Evolutionary conservation across 2,888 invertebrate species (phyloP), one percentile per base, ranked within the genome.

Genomic region (Podabrus alpinus): DNA sequence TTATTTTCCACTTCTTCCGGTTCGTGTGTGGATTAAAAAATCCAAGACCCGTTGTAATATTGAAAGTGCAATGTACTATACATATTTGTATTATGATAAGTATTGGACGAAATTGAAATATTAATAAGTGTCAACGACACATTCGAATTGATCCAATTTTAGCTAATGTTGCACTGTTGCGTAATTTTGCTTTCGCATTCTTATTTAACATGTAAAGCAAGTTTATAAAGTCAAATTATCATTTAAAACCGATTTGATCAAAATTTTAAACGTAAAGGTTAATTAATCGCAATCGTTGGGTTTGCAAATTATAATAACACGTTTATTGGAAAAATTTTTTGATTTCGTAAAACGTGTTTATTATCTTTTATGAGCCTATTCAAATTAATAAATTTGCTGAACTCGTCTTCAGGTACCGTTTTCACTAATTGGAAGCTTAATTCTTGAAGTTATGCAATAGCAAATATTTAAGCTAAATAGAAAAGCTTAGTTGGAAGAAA

Each of bases 1-100:
- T 64, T 21, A 64, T 64, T 64, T 64, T 64, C 21, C 9, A 64
- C 19, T 64, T 64, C 68, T 76, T 76, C 76, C 76, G 76, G 76
- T 76, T 71, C 61, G 29, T 71, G 73, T 29, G 71, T 76, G 76
- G 76, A 71, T 59, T 66, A 59, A 66, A 29, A 73, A 64, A 67
- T 72, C 24, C 24, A 73, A 71, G 66, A 64, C 67, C 76, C 73
- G 76, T 73, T 75, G 71, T 21, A 67, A 71, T 59, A 25, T 64
- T 16, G 62, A 66, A 76, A 76, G 76, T 71, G 72, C 73, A 73
- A 66, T 73, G 76, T 68, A 71, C 71, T 64, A 64, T 19, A n/a
- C 17, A 21, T 19, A 19, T 64, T 17, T 64, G 45, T n/a, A 45
- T n/a, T 29, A 45, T n/a, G 45, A 45, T 45, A 45, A 45, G 45